Conservation (phyloP, 2,797 vertebrate species). For the Rhyacichthys aspro region DNA sequence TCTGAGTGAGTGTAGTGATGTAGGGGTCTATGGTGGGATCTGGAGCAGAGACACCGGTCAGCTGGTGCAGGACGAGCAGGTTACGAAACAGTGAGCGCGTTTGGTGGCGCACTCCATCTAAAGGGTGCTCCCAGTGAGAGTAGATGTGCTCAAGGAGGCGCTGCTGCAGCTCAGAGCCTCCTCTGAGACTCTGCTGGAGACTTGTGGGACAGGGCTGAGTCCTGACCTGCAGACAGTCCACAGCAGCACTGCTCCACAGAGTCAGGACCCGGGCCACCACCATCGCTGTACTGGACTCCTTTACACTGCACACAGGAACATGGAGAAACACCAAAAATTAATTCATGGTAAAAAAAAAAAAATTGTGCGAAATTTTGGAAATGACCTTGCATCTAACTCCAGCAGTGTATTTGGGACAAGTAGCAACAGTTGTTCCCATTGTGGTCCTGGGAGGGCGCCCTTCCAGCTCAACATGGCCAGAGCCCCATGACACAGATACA, state of each 20-base stretch:
- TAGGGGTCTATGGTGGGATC: constrained; percentile 78
- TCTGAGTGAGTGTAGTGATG: constrained; percentile 78
- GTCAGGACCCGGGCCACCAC: constrained; percentile 88
- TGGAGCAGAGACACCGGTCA: constrained; percentile 17
- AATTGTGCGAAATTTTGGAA: too few relatives aligned
- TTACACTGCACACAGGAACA: constrained; percentile 78
- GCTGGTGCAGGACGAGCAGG: constrained; percentile 86
- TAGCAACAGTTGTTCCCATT: constrained; percentile 84
- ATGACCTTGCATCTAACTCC: constrained; percentile 85
- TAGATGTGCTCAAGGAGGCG: constrained; percentile 90
- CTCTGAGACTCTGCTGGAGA: constrained; percentile 78
- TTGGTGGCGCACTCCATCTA: constrained; percentile 94
- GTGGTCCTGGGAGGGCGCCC: constrained; percentile 68
- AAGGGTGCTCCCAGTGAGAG: constrained; percentile 94
- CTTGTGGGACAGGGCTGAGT: constrained; percentile 56
- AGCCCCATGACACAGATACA: constrained; percentile 91
- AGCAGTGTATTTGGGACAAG: constrained; percentile 83
- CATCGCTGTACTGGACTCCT: constrained; percentile 89
- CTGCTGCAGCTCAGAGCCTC: constrained; percentile 75
- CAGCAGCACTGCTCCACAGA: constrained; percentile 88
- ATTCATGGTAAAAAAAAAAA: too few relatives aligned
- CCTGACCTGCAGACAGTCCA: constrained; percentile 78
- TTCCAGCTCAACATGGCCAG: constrained; percentile 94
- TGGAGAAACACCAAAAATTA: background rate
- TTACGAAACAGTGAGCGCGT: constrained; percentile 89